Base-by-base conservation (phyloP, 2,888 invertebrate genomes). In the Brachypalpus laphriformis region DNA sequence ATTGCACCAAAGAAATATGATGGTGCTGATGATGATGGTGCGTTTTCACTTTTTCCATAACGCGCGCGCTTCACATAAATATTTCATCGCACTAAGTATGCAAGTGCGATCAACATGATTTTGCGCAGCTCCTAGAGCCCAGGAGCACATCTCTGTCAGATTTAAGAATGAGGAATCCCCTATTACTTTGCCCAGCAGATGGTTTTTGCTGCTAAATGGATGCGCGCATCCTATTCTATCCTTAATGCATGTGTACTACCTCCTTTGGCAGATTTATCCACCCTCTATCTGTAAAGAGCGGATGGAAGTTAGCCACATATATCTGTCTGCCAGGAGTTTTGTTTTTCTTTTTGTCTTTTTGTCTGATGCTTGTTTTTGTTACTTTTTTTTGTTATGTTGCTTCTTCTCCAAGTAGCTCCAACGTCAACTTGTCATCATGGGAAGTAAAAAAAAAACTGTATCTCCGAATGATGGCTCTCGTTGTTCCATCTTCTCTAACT, bases 1-100 rank as follows among this genome's bases (percentile, higher is more conserved):
- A 83, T 72, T 71, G 59, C 80, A 72, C 54, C 59, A 56, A 80
- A 70, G 74, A 63, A 80, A 80, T 63, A 68, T 20, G 59, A 54
- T 20, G 66, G 37, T 28, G 63, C 45, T 18, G 56, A 72, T 47
- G 80, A 74, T 72, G 61, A 16, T 68, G 66, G 34, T 42, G 76
- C 77, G 45, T 82, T 82, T 61, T 68, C 66, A 68, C 54, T 47
- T 68, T 72, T 61, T 40, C 78, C 74, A 56, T 45, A 22, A 37
- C 28, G 47, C 63, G 47, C 37, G 49, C 66, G 18, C n/a, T 65
- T 42, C 63, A 11, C 51, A 22, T 78, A 65, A 56, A 83, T 80
- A 75, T 83, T 80, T 83, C 80, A 83, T 65, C 83, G 68, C 63
- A 37, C 74, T 80, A 80, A 83, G 80, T 75, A 83, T 68, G 57